Percentiles rank a stretch among this genome's conserved stretches.
phyloP scores from a whole-genome alignment of 2,888 invertebrate species.

The Malachius bipustulatus region DNA sequence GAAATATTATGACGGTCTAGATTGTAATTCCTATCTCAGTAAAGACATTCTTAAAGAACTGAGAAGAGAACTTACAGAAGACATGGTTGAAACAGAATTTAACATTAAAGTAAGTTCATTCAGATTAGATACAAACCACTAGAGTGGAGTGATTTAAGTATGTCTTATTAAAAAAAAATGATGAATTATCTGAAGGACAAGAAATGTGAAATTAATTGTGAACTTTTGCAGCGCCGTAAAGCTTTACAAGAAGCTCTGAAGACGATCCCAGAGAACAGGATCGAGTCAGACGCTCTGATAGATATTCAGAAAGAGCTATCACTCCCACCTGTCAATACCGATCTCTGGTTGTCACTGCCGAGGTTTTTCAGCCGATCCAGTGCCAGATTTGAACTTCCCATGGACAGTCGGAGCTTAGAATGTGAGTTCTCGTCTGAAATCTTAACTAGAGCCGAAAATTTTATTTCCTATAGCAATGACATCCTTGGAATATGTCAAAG shows the following conservation, averaged over 20 bases:
- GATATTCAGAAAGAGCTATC: constrained; percentile 40
- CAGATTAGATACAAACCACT: no score
- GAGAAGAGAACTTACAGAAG: constrained; percentile 53
- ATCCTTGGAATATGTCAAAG: constrained; percentile 58
- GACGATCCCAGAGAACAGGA: constrained; percentile 28
- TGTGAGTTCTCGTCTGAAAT: constrained; percentile 31
- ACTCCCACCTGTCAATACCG: constrained; percentile 41
- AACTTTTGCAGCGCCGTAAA: constrained; percentile 43
- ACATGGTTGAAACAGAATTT: constrained; percentile 58
- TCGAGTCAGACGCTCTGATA: constrained; percentile 41
- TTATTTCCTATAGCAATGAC: constrained; percentile 44
- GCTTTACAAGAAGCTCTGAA: constrained; percentile 59
- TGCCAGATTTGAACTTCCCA: constrained; percentile 63
- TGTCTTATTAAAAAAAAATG: no score
- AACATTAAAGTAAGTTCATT: constrained; percentile 57
- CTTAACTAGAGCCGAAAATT: constrained; percentile 3
- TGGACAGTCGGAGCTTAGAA: constrained; percentile 47
- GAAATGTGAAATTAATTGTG: constrained; percentile 11
- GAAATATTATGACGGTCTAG: constrained; percentile 17
- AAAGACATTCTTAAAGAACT: constrained; percentile 52
- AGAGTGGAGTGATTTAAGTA: no score
- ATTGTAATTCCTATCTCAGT: constrained; percentile 42
- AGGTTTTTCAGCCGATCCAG: constrained; percentile 63
- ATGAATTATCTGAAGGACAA: no score
- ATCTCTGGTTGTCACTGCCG: constrained; percentile 55